Evolutionary conservation across 1,140 invertebrate species (phyloP).

Genomic region (Lasaia peninsularis): DNA sequence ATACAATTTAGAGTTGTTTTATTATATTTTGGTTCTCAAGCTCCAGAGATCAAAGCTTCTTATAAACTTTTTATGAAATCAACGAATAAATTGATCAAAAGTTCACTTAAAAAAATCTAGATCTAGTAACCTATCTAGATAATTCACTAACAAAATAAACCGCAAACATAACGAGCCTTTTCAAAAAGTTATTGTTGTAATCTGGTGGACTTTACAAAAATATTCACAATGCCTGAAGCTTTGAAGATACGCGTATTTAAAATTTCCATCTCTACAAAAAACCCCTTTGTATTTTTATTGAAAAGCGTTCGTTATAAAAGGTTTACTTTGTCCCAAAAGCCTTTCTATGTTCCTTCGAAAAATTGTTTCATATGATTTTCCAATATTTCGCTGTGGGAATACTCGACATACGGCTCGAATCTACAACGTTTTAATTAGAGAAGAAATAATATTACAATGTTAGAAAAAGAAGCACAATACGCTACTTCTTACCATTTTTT

Average conservation of each 20-base stretch:
- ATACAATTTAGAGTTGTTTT: too few relatives aligned
- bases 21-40: too few relatives aligned
- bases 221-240: constrained; percentile 4
- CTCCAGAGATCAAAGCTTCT: too few relatives aligned
- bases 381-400: neutral
- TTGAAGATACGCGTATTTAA: constrained; percentile 11
- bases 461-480: too few relatives aligned
- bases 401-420: neutral
- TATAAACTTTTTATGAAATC: too few relatives aligned
- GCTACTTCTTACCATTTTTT: too few relatives aligned
- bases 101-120: too few relatives aligned
- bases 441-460: too few relatives aligned
- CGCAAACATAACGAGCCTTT: neutral
- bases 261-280: neutral
- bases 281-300: constrained; percentile 2
- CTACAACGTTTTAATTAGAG: neutral
- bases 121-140: neutral
- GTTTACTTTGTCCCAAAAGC: neutral
- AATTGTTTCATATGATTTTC: neutral
- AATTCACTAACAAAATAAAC: neutral
- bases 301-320: constrained; percentile 6
- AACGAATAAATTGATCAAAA: too few relatives aligned
- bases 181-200: neutral
- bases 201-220: neutral
- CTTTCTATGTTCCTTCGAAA: neutral